Percentiles rank a stretch among this genome's conserved stretches.
phyloP scores from a whole-genome alignment of 2,797 vertebrate species.

The Acanthis flammea region DNA sequence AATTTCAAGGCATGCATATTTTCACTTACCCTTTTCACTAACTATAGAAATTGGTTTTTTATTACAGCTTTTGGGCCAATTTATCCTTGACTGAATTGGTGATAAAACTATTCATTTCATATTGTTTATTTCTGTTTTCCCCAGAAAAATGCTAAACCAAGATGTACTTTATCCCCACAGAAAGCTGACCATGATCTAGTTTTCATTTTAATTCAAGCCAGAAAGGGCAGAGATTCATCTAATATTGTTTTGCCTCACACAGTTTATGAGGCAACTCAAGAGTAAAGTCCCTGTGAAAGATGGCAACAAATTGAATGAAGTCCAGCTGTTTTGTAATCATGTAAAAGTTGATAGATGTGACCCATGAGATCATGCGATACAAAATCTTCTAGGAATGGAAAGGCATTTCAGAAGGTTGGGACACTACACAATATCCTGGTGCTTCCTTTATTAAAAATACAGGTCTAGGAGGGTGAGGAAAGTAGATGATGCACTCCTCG shows the following conservation, averaged over 20 bases:
- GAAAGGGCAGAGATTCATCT: background rate
- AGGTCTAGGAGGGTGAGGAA: background rate
- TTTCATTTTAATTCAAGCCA: background rate
- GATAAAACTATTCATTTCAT: background rate
- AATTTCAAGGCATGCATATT: background rate
- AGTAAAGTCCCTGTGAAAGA: background rate
- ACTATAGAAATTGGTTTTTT: fast-evolving
- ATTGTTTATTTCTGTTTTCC: background rate
- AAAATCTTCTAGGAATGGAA: background rate
- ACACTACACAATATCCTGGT: background rate
- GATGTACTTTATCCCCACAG: background rate
- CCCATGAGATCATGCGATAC: background rate
- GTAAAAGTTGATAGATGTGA: background rate
- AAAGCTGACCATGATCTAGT: background rate
- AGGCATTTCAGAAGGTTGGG: background rate
- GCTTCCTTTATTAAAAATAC: background rate
- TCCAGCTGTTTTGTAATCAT: background rate
- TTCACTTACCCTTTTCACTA: background rate
- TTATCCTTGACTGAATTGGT: background rate
- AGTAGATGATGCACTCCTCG: background rate
- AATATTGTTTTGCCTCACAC: background rate
- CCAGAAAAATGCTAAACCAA: background rate
- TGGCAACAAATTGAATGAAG: background rate
- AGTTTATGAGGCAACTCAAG: background rate
- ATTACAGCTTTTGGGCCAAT: background rate